Percentiles rank a stretch among this genome's conserved stretches.
Evolutionary conservation across 1,140 invertebrate species (phyloP).

Genomic region (Chironomus striatipennis): DNA sequence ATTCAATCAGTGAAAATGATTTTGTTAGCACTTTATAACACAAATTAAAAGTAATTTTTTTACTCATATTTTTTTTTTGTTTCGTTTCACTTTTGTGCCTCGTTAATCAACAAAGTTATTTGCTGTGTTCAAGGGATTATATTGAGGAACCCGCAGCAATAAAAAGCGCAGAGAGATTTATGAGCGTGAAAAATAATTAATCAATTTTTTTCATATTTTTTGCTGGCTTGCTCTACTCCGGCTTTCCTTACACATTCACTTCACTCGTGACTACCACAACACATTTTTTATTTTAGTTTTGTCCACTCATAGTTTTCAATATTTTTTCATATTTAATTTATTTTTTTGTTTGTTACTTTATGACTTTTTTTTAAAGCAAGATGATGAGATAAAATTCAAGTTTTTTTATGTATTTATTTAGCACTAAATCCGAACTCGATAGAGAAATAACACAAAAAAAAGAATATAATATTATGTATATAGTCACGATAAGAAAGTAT

Average conservation of each 20-base stretch:
- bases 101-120: not conserved
- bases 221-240: no score
- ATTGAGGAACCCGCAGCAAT: no score
- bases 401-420: not conserved
- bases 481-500: not conserved
- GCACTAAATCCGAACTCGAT: not conserved
- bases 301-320: slow-evolving; percentile 11
- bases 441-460: no score
- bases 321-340: no score
- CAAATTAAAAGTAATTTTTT: not conserved
- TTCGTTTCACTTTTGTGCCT: not conserved
- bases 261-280: not conserved
- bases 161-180: not conserved
- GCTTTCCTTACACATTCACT: not conserved
- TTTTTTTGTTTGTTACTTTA: not conserved
- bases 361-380: not conserved
- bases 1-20: not conserved
- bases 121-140: not conserved
- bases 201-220: not conserved
- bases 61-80: not conserved
- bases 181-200: not conserved
- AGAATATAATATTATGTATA: no score
- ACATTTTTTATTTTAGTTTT: not conserved
- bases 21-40: not conserved
- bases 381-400: not conserved